Base-by-base conservation (phyloP, 2,888 invertebrate genomes). In the Noctuana brunneofusca region DNA sequence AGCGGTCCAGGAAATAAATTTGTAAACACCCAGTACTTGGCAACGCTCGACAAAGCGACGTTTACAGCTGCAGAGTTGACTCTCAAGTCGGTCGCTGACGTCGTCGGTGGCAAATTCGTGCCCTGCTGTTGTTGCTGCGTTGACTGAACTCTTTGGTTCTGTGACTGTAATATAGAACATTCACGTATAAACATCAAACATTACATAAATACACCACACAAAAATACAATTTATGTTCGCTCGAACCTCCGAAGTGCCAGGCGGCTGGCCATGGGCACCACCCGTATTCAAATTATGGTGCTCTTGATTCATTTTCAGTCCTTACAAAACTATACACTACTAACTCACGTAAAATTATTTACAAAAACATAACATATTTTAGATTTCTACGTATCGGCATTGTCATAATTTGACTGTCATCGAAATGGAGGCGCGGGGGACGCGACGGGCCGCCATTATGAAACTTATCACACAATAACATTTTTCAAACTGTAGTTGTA, bases 1-100 rank as follows among this genome's bases (percentile, higher is more conserved):
- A 95, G 93, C 56, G 95, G 95, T 64, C 95, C 94, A 60, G 96
- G 96, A 80, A 96, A 94, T 70, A 96, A 91, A 92, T 96, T 96
- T 67, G 96, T 96, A 82, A 96, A 93, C 79, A 96, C 96, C 96
- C 96, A 96, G 84, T 96, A 96, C 85, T 96, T 96, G 69, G 96
- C 95, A 76, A 95, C 95, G 88, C 93, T 95, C 80, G 94, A 94
- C 87, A 95, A 92, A 77, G 95, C 94, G 75, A 95, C 94, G 81
- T 94, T 94, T 69, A 94, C 91, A 64, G 94, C 94, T 54, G 94
- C 93, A 0, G 94, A 93, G 77, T 94, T 94, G 49, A 94, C 94
- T 75, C 94, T 81, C 52, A 94, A 80, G 79, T 94, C 94, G 6
- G 94, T 93, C 54, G 94, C 93, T 66, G 93, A 92, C 60, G 93